These are phyloP conservation scores for Microcebus jonahi DNA, from an alignment of 2,113 vertebrate genomes.

Conservation along the genomic window DNA sequence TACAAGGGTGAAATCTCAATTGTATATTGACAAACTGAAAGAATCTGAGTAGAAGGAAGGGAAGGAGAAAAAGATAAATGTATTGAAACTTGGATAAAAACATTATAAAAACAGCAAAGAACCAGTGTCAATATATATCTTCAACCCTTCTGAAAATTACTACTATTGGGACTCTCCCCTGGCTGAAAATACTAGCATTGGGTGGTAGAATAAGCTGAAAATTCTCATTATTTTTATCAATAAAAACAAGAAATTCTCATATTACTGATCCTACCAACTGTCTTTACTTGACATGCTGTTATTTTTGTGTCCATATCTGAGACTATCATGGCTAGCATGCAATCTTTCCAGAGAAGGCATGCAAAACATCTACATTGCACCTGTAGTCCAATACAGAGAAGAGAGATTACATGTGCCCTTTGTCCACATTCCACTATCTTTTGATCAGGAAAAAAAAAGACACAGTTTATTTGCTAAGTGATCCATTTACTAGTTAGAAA, in stretches of 20 bases:
- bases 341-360: neutral
- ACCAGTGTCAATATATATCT: neutral
- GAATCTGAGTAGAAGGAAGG: neutral
- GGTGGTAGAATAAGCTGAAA: neutral
- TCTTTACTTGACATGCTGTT: slow-evolving; percentile 29
- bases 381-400: neutral
- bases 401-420: neutral
- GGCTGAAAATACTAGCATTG: neutral
- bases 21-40: neutral
- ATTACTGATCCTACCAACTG: neutral
- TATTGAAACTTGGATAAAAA: slow-evolving; percentile 9
- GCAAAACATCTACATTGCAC: neutral
- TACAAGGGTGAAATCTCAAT: slow-evolving; percentile 17
- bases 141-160: neutral
- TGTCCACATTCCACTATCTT: neutral
- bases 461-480: neutral
- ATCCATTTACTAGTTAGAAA: neutral
- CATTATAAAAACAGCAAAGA: neutral
- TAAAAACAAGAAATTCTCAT: slow-evolving; percentile 19
- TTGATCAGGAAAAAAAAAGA: neutral
- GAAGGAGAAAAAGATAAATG: slow-evolving; percentile 1
- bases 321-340: neutral
- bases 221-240: slow-evolving; percentile 13
- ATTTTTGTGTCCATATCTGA: slow-evolving; percentile 11
- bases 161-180: neutral